Percentiles rank a stretch among this genome's conserved stretches.
Evolutionary conservation across 2,113 vertebrate genomes (phyloP).

Genomic region (Trinectes maculatus): DNA sequence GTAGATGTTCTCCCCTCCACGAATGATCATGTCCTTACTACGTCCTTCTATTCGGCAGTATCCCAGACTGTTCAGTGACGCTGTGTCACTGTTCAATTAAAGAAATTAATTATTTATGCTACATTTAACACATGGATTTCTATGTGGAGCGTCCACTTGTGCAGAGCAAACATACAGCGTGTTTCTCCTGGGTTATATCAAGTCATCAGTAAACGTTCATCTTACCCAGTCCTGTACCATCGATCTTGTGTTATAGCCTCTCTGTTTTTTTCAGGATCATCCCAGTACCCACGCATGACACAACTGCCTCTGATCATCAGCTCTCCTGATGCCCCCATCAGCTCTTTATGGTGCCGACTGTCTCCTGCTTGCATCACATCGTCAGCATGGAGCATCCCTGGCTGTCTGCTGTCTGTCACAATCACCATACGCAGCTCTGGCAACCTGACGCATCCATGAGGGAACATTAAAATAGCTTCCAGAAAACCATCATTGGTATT

Average conservation of each 20-base stretch:
- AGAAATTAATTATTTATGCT: no score
- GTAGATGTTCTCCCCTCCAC: constrained; percentile 96
- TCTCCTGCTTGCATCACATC: constrained; percentile 88
- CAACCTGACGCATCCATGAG: constrained; percentile 79
- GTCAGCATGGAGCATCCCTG: constrained; percentile 85
- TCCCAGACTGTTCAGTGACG: constrained; percentile 83
- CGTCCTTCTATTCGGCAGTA: constrained; percentile 95
- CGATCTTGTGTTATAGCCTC: constrained; percentile 81
- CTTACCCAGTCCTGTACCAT: constrained; percentile 97
- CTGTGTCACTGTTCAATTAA: constrained; percentile 93
- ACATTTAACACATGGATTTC: no score
- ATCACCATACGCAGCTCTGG: constrained; percentile 89
- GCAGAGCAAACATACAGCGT: no score
- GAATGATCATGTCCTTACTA: constrained; percentile 93
- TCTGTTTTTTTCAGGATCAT: constrained; percentile 83
- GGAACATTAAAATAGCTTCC: no score
- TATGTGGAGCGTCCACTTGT: no score
- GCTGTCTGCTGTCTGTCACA: constrained; percentile 82
- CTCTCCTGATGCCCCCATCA: constrained; percentile 86
- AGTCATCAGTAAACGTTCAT: background rate
- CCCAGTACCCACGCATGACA: constrained; percentile 95
- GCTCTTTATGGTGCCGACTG: constrained; percentile 77
- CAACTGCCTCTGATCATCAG: constrained; percentile 90
- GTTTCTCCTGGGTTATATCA: no score
- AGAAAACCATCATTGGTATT: no score